Base-by-base conservation (phyloP, 2,113 vertebrate species). In the Hemiscyllium ocellatum region DNA sequence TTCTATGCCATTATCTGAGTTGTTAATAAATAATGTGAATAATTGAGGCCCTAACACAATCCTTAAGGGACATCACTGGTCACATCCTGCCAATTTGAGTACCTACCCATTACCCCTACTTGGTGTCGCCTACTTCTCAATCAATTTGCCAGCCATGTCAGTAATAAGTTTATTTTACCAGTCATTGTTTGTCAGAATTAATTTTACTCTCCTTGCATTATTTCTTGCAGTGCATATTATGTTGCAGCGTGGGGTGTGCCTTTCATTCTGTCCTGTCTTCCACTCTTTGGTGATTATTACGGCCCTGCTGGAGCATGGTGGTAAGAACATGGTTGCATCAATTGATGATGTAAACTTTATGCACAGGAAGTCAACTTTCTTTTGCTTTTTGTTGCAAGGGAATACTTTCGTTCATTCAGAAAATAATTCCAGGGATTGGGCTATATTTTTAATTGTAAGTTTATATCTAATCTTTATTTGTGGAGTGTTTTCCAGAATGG, bases 231-330 rank as follows among this genome's bases (percentile, higher is more conserved):
- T 96, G 96, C 95, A 47, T 98, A 98, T 97, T 97, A 98, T 96
- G n/a, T 98, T 96, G 96, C 96, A 76, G 98, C 98, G 2, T 98
- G 98, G 98, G 98, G 98, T 96, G 96, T 97, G 2, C 97, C 97
- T 96, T 97, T 98, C 96, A 96, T 97, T 96, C 97, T 97, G 96
- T 97, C 98, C 90, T 96, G 97, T 95, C 96, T 98, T 90, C 97
- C 97, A 3, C 97, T 98, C 95, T 95, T 97, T 8, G 97, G 96
- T 96, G 97, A 98, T 96, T 98, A 97, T 97, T 97, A 97, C 29
- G 98, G 97, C 96, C 97, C 97, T 68, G 98, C 98, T 33, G 97
- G 98, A 96, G 96, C 97, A 96, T 98, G 97, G 97, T 96, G 96
- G 98, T 96, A 1, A 98, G 97, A 97, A 96, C 93, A n/a, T 52